phyloP scores from a whole-genome alignment of 2,888 invertebrate species.

The Amphipyra berbera region DNA sequence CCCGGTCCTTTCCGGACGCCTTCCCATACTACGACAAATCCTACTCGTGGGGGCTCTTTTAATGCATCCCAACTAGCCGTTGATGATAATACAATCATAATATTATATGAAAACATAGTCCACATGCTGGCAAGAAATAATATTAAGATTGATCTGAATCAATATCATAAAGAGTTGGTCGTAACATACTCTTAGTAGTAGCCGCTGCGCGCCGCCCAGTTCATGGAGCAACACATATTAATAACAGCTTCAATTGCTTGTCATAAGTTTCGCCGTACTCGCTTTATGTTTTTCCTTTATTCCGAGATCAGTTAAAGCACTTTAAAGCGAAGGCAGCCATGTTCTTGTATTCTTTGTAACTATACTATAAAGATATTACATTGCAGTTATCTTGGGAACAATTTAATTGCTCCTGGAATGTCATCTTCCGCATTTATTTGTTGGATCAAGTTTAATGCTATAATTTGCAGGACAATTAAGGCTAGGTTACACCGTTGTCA shows the following conservation, averaged over 20 bases:
- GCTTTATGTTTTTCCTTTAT: constrained; percentile 47
- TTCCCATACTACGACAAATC: too few relatives aligned
- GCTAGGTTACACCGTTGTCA: constrained; percentile 47
- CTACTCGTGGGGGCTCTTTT: too few relatives aligned
- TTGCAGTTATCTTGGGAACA: constrained; percentile 29
- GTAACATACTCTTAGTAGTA: constrained; percentile 11
- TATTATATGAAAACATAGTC: constrained; percentile 6
- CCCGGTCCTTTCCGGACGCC: too few relatives aligned
- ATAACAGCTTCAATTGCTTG: constrained; percentile 54
- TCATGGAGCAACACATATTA: constrained; percentile 36
- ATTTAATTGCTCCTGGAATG: constrained; percentile 50
- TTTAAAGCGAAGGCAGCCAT: constrained; percentile 5
- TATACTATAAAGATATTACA: constrained; percentile 42
- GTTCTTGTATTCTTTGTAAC: constrained; percentile 31
- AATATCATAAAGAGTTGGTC: background rate
- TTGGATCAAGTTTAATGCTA: constrained; percentile 28
- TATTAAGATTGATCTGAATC: constrained; percentile 13
- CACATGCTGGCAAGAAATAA: background rate
- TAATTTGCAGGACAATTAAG: constrained; percentile 42
- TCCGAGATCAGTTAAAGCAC: constrained; percentile 18
- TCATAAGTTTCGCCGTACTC: constrained; percentile 39
- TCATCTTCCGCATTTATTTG: constrained; percentile 56
- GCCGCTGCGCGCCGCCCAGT: constrained; percentile 18
- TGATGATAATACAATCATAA: background rate
- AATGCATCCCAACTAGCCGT: too few relatives aligned